These are phyloP conservation scores for Labia minor DNA, from an alignment of 2,888 invertebrate genomes.

Conservation along the genomic window DNA sequence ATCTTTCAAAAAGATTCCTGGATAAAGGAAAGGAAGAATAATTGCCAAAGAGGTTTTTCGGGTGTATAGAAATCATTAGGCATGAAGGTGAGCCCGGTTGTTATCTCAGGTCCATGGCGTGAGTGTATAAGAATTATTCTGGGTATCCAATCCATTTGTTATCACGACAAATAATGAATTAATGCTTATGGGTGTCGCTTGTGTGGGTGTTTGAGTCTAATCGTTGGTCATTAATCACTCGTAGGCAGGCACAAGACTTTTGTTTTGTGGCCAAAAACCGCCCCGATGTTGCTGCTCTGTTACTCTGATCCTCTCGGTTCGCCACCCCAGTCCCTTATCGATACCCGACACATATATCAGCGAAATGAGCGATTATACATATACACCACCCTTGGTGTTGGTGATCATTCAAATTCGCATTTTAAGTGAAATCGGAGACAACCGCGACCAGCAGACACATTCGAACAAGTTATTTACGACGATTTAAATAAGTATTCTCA, in stretches of 20 bases:
- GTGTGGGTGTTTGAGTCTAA: neutral
- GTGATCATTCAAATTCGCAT: neutral
- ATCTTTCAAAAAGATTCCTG: neutral
- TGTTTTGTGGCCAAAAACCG: conserved; percentile 8
- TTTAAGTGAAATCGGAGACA: no score
- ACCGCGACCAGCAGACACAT: no score
- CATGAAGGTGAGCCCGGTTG: neutral
- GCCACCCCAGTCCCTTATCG: neutral
- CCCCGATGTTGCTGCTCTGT: neutral
- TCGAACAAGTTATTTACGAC: no score
- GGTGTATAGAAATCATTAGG: neutral
- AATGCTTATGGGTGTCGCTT: neutral
- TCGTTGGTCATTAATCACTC: neutral
- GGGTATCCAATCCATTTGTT: conserved; percentile 2
- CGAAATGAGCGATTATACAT: neutral
- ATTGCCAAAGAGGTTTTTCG: neutral
- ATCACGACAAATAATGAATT: conserved; percentile 13
- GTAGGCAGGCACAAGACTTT: conserved; percentile 7
- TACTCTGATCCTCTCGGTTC: neutral
- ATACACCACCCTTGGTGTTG: neutral
- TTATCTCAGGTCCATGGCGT: neutral
- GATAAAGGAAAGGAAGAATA: neutral
- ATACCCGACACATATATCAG: neutral
- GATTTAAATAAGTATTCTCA: no score
- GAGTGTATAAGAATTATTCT: neutral